These are phyloP conservation scores for Drosophila kanapiae DNA, from an alignment of 1,140 invertebrate genomes.

Conservation along the genomic window DNA sequence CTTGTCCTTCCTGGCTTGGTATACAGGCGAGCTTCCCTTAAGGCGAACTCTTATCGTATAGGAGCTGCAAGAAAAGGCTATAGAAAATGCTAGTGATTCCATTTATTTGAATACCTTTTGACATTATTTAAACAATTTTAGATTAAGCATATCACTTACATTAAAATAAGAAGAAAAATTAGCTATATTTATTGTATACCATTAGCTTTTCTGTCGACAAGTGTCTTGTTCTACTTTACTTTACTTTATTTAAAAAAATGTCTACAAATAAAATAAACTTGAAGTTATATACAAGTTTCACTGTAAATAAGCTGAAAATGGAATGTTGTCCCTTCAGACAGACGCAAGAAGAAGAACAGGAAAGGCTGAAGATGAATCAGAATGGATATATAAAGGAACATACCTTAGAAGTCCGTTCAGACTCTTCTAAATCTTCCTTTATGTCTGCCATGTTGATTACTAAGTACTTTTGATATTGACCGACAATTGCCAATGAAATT, in stretches of 20 bases:
- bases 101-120: not conserved
- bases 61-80: not conserved
- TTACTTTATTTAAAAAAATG: not conserved
- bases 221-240: not conserved
- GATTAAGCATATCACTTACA: too few relatives aligned
- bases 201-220: not conserved
- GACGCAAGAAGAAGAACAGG: slow-evolving; percentile 19
- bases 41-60: not conserved
- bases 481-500: slow-evolving; percentile 66
- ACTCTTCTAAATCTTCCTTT: not conserved
- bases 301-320: slow-evolving; percentile 14
- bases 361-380: slow-evolving; percentile 2
- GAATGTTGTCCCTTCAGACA: slow-evolving; percentile 30
- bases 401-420: not conserved
- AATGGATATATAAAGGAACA: not conserved
- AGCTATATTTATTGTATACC: not conserved
- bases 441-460: not conserved
- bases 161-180: not conserved
- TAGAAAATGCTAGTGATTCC: too few relatives aligned
- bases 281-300: not conserved
- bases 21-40: not conserved
- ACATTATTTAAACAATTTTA: not conserved
- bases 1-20: slow-evolving; percentile 73
- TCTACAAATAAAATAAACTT: too few relatives aligned
- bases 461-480: slow-evolving; percentile 56